phyloP scores from a whole-genome alignment of 2,797 vertebrate species.

The Spinibarbus caldwelli region DNA sequence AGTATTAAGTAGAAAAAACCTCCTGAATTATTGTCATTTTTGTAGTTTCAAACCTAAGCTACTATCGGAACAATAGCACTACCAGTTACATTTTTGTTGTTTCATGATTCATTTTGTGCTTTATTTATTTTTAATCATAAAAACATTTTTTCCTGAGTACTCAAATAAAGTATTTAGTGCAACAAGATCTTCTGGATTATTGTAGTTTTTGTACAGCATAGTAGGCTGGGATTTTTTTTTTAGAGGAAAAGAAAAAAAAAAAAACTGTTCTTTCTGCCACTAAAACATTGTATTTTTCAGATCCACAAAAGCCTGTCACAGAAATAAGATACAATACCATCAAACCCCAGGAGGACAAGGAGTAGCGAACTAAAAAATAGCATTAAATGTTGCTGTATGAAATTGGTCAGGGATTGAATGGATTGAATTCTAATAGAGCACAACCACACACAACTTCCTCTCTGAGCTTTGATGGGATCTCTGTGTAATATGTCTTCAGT shows the following conservation, averaged over 20 bases:
- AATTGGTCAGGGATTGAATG: slow-evolving; percentile 38
- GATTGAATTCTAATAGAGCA: slow-evolving; percentile 40
- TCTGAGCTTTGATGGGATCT: slow-evolving; percentile 35
- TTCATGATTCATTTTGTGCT: neutral
- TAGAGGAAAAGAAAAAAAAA: neutral
- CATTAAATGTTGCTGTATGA: slow-evolving; percentile 15
- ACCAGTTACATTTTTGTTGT: neutral
- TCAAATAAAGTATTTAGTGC: neutral
- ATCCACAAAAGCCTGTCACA: slow-evolving; percentile 10
- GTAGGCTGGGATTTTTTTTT: neutral
- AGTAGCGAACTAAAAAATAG: neutral
- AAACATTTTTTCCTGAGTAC: neutral
- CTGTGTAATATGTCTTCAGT: slow-evolving; percentile 34
- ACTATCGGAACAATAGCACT: neutral
- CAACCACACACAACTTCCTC: slow-evolving; percentile 23
- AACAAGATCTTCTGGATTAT: too few species aligned
- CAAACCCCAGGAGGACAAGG: neutral
- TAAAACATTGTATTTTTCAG: neutral
- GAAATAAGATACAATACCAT: neutral
- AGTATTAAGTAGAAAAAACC: too few species aligned
- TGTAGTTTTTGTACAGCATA: neutral
- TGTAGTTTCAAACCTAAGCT: neutral
- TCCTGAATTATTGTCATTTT: neutral
- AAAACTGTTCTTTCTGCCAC: neutral
- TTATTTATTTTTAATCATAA: neutral